A percentile compares a stretch with the other conserved stretches of the same genome.
These are phyloP conservation scores for Pseudanteris insignis DNA, from an alignment of 2,888 invertebrate species.

Conservation along the genomic window DNA sequence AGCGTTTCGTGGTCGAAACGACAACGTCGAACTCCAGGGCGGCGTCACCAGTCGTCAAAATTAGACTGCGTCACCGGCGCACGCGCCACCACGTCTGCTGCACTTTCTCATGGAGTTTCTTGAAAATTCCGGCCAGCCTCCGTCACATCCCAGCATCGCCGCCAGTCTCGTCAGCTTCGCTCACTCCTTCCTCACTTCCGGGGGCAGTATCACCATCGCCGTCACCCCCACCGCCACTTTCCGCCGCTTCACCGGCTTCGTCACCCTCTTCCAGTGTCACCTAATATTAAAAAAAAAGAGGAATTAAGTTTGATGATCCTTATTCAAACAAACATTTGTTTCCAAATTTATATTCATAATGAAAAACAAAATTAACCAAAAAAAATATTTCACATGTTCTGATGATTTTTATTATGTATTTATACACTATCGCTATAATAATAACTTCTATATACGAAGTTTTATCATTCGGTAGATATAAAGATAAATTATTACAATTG, in stretches of 20 bases:
- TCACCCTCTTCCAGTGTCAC: constrained; percentile 90
- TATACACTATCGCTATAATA: no score
- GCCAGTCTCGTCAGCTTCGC: constrained; percentile 61
- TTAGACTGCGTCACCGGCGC: constrained; percentile 71
- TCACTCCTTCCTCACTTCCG: constrained; percentile 70
- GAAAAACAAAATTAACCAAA: no score
- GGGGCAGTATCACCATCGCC: constrained; percentile 57
- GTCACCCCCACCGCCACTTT: constrained; percentile 61
- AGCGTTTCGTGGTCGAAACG: background rate
- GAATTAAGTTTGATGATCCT: no score
- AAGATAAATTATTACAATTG: no score
- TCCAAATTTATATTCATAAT: no score
- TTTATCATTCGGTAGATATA: no score
- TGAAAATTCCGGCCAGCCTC: constrained; percentile 90
- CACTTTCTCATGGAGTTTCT: constrained; percentile 88
- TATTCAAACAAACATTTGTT: no score
- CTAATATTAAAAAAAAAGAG: no score
- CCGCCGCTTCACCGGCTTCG: constrained; percentile 70
- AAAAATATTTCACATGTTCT: no score
- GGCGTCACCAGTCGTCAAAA: constrained; percentile 22
- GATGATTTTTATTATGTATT: no score
- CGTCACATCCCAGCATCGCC: constrained; percentile 83
- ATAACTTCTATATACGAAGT: no score
- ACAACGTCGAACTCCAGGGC: background rate
- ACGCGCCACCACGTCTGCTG: constrained; percentile 86